phyloP scores from a whole-genome alignment of 2,113 vertebrate species.

The Pteronura brasiliensis region DNA sequence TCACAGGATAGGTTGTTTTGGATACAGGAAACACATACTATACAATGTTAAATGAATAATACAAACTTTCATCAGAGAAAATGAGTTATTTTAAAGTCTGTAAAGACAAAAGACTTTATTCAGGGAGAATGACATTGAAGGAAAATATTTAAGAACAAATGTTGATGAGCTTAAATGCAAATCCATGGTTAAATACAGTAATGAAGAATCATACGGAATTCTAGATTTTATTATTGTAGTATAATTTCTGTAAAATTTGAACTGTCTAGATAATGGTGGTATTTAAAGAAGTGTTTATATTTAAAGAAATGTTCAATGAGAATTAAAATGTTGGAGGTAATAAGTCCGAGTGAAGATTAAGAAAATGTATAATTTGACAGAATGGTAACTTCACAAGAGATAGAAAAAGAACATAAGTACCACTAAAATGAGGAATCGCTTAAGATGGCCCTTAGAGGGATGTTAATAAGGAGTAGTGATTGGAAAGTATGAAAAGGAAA shows the following conservation, averaged over 20 bases:
- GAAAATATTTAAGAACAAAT: constrained; percentile 14
- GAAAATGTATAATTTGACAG: not conserved
- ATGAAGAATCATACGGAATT: not conserved
- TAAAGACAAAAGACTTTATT: not conserved
- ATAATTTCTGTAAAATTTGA: not conserved
- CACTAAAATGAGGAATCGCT: constrained; percentile 3
- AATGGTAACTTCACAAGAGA: not conserved
- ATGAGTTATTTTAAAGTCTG: not conserved
- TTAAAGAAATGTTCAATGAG: not conserved
- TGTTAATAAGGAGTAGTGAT: not conserved
- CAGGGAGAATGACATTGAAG: not conserved
- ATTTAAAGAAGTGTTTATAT: not conserved
- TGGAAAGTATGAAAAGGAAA: constrained; percentile 55
- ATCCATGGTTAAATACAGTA: not conserved
- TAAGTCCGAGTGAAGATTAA: not conserved
- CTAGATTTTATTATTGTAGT: not conserved
- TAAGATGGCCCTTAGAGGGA: not conserved
- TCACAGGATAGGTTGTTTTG: not conserved
- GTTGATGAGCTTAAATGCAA: not conserved
- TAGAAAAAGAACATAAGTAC: not conserved
- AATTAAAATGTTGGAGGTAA: not conserved
- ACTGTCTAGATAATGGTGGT: not conserved
- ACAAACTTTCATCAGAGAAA: not conserved
- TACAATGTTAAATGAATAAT: not conserved
- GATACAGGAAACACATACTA: not conserved